phyloP scores from a whole-genome alignment of 2,797 vertebrate genomes.

The Intellagama lesueurii region DNA sequence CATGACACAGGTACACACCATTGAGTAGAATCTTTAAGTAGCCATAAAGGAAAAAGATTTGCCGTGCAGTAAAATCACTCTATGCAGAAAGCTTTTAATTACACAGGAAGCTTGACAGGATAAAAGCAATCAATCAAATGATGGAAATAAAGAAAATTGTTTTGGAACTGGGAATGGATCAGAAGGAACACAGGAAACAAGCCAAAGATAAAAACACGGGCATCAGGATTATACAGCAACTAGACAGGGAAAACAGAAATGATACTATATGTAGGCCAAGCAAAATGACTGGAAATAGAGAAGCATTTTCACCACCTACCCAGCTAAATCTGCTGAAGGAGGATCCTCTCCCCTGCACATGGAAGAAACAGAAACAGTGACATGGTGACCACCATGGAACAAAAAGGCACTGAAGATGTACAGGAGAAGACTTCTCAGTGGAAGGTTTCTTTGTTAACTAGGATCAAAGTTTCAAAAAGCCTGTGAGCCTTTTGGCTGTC shows the following conservation, averaged over 20 bases:
- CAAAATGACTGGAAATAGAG: constrained; percentile 50
- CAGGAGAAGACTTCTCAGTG: constrained; percentile 21
- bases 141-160: constrained; percentile 28
- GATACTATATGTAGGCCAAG: constrained; percentile 58
- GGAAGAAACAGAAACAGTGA: constrained; percentile 82
- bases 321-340: constrained; percentile 93
- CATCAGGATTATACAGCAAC: constrained; percentile 18
- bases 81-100: constrained; percentile 8
- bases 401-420: neutral
- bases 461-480: neutral
- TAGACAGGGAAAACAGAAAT: constrained; percentile 33
- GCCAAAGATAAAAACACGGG: constrained; percentile 45
- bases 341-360: constrained; percentile 91
- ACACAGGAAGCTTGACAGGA: constrained; percentile 45
- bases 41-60: constrained; percentile 44
- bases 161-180: constrained; percentile 54
- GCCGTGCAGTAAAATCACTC: constrained; percentile 49
- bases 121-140: constrained; percentile 52
- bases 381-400: constrained; percentile 55
- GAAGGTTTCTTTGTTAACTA: neutral
- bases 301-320: constrained; percentile 86
- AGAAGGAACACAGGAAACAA: constrained; percentile 38
- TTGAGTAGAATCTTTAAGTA: constrained; percentile 45
- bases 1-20: constrained; percentile 8
- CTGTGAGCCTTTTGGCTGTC: neutral